Evolutionary conservation across 2,797 vertebrate species (phyloP), one percentile per base, ranked within the genome.

Genomic region (Phoeniculus purpureus): DNA sequence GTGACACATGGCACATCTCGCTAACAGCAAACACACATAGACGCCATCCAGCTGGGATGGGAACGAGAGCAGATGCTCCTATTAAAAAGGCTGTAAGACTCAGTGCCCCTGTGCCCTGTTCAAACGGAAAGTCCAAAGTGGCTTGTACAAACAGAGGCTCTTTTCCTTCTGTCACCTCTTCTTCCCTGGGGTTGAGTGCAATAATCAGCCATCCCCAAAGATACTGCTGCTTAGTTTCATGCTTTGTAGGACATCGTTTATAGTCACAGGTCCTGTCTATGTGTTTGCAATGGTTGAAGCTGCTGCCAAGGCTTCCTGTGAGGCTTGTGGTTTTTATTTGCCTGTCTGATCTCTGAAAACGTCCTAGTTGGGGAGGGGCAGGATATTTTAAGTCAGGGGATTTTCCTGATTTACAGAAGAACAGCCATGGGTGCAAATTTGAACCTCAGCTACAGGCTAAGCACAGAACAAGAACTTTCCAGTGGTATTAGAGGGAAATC

Each of bases 61-160:
- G 82, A 92, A 71, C 19, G 75, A 51, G 80, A 94, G 87, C 94
- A 95, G 94, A 94, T 95, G 94, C 89, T 88, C 73, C 87, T 87
- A 87, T 94, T 94, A 95, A 93, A 93, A 92, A 93, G 74, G 64
- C 89, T 18, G 0, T 92, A 81, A 88, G 89, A 86, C 68, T 95
- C 82, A 79, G 77, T 84, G 89, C 80, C 71, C 85, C 91, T 72
- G 50, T 89, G 85, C 77, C 91, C 74, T 71, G 74, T 86, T 90
- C 91, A 92, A 94, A 95, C 59, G n/a, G 56, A 66, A 96, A 74
- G 80, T 88, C 92, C 80, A 76, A 64, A 91, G 91, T 26, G 64
- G 20, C 54, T 93, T 70, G 54, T 71, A 79, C 85, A 88, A 93
- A 86, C 65, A 85, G 45, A 79, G 67, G 54, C 50, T 85, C 77